Percentiles rank a stretch among this genome's conserved stretches.
These are phyloP conservation scores for Rhynchomys soricoides DNA, from an alignment of 2,113 vertebrate species.

Conservation along the genomic window DNA sequence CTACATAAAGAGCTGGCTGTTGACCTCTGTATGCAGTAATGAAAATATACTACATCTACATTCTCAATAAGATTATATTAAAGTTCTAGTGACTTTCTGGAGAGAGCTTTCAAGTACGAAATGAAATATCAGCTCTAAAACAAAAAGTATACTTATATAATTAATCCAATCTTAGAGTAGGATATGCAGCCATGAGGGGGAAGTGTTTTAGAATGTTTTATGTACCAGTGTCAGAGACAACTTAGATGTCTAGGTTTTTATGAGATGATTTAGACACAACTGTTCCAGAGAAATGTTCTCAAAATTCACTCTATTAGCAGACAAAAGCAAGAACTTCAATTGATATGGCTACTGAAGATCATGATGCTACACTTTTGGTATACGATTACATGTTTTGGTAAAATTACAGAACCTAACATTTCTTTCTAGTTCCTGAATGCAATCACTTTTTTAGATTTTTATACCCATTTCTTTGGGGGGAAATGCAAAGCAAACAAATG, in stretches of 20 bases:
- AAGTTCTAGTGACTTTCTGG: not conserved
- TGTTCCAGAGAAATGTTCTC: not conserved
- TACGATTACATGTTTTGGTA: not conserved
- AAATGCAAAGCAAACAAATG: not conserved
- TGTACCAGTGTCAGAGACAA: not conserved
- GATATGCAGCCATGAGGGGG: not conserved
- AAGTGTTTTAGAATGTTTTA: not conserved
- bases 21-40: rapidly evolving
- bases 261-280: not conserved
- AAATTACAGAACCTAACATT: not conserved
- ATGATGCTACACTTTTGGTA: not conserved
- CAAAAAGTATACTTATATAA: not conserved
- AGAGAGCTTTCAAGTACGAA: not conserved
- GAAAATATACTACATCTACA: not conserved
- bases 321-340: not conserved
- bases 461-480: not conserved
- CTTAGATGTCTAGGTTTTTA: not conserved
- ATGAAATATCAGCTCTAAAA: not conserved
- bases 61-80: not conserved
- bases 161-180: not conserved
- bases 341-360: not conserved
- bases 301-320: not conserved
- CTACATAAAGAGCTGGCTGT: not conserved
- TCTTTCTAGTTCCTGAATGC: not conserved
- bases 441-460: not conserved